Conservation (phyloP, 1,140 invertebrate genomes). For the Eurosta solidaginis region DNA sequence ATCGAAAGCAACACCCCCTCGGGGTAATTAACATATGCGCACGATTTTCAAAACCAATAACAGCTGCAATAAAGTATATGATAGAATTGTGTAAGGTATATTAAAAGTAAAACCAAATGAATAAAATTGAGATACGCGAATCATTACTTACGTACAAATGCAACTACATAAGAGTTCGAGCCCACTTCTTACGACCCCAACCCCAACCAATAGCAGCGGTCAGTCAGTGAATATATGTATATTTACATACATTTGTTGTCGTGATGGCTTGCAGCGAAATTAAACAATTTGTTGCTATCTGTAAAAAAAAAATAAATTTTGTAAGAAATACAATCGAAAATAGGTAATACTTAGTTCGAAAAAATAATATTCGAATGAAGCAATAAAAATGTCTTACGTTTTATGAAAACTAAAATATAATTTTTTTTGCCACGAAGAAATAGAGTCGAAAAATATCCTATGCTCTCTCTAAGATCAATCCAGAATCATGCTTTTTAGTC, state of each 20-base stretch:
- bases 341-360: background rate
- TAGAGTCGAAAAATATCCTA: too few species aligned
- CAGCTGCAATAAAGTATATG: background rate
- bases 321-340: background rate
- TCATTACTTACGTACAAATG: background rate
- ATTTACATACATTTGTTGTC: too few species aligned
- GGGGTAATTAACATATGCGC: slow-evolving; percentile 20
- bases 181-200: background rate
- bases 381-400: background rate
- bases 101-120: background rate
- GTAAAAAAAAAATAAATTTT: background rate
- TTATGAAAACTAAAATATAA: too few species aligned
- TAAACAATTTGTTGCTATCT: background rate
- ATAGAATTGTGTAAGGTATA: background rate
- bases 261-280: slow-evolving; percentile 7
- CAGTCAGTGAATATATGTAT: background rate
- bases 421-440: too few species aligned
- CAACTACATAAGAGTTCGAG: background rate
- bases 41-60: slow-evolving; percentile 23
- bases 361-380: background rate
- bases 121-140: background rate
- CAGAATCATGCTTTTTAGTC: too few species aligned
- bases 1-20: background rate
- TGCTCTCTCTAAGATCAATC: too few species aligned
- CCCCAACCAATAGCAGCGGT: slow-evolving; percentile 1